Evolutionary conservation across 2,888 invertebrate species (phyloP).

Genomic region (Pollenia angustigena): DNA sequence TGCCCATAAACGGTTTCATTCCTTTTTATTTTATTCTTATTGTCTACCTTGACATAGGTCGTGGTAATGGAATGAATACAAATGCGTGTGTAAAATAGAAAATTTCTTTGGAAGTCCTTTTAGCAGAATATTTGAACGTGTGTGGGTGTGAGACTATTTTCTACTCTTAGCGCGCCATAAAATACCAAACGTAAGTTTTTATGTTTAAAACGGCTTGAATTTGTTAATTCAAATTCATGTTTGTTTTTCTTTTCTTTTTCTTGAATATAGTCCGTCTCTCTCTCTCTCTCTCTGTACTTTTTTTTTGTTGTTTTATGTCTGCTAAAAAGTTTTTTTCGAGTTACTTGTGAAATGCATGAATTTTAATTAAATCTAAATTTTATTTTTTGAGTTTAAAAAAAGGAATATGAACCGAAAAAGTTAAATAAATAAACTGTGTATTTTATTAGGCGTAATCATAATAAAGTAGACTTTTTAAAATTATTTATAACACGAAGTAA

Average conservation of each 20-base stretch:
- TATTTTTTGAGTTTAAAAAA: constrained; percentile 21
- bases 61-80: constrained; percentile 65
- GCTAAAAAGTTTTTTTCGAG: constrained; percentile 3
- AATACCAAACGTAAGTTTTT: constrained; percentile 24
- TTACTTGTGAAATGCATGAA: constrained; percentile 41
- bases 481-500: not conserved
- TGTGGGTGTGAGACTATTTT: constrained; percentile 4
- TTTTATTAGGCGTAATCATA: constrained; percentile 13
- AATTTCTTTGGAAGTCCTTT: constrained; percentile 5
- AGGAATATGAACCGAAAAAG: constrained; percentile 16
- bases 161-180: not conserved
- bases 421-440: constrained; percentile 16
- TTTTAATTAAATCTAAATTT: constrained; percentile 65
- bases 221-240: constrained; percentile 22
- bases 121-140: not conserved
- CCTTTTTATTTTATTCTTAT: not conserved
- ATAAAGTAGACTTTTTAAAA: not conserved
- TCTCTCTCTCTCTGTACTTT: not conserved
- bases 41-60: constrained; percentile 73
- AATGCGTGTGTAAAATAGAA: constrained; percentile 63
- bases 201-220: constrained; percentile 48
- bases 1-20: not conserved
- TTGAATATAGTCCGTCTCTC: not conserved
- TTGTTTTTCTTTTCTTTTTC: not conserved
- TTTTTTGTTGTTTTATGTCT: constrained; percentile 15